Evolutionary conservation across 2,797 vertebrate genomes (phyloP), one percentile per base, ranked within the genome.

Genomic region (Tinamus major): DNA sequence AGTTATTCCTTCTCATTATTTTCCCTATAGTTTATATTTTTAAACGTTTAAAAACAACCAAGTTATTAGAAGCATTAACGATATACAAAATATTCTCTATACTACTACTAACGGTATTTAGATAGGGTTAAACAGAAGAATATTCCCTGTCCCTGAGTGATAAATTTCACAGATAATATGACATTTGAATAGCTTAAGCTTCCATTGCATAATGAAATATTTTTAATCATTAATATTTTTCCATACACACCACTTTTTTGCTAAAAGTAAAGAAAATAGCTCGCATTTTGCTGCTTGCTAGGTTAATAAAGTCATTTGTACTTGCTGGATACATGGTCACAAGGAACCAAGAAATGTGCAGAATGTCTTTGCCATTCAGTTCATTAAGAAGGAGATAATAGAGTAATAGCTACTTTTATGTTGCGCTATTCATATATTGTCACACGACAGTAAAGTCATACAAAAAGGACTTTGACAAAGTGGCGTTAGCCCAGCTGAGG

Each of bases 321-420:
- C 48, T 89, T 70, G 67, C 15, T 26, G 42, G 24, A 83, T 39
- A 21, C 51, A 24, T 51, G 51, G 61, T 8, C 75, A 46, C 41
- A 72, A 62, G 35, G 67, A 76, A 92, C 48, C 15, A 6, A 10
- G 69, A 79, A 79, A 67, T 70, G 24, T 49, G 14, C 35, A 85
- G 68, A 68, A 69, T 91, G 81, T 18, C 53, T 24, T 83, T 5
- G 1, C 29, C 29, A 23, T 85, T 89, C 70, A 78, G 24, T 62
- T 81, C 41, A 71, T 75, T 79, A 93, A 89, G 53, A 72, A 51
- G 33, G 61, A 86, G 78, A 84, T 80, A 85, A 64, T 19, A 78
- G 62, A 75, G 35, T 35, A 83, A 80, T 79, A 88, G 55, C 31
- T 51, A 42, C 59, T 84, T 71, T 59, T 81, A 84, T 79, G 72